Evolutionary conservation across 2,113 vertebrate genomes (phyloP), one percentile per base, ranked within the genome.

Genomic region (Lipotes vexillifer): DNA sequence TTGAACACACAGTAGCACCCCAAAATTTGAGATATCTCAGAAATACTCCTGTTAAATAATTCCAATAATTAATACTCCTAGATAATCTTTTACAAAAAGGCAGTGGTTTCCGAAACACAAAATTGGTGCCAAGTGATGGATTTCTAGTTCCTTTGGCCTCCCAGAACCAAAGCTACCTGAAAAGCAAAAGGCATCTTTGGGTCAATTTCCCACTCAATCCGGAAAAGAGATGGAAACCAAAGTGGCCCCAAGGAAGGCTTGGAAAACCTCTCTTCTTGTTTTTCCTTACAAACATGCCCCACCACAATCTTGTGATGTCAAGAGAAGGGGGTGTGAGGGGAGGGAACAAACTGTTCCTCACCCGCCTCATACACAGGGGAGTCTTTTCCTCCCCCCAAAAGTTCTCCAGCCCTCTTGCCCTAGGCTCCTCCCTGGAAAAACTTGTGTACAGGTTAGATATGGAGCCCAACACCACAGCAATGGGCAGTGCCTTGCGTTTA

Each of bases 11-110:
- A 46, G 3, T 63, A 27, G 52, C 27, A 88, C 23, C 38, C 21
- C 52, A 33, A 96, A 95, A 71, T 41, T 31, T 61, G n/a, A 94
- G 49, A 31, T 65, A 46, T 65, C 46, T 95, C 82, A 83, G 65
- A 89, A 77, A 83, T 87, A 83, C 15, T 57, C 27, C 25, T 69
- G n/a, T 81, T 83, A 94, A 95, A 57, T 93, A 82, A 87, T 63
- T 82, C 66, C 77, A 93, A 88, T 69, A 27, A 46, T 46, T 81
- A 71, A 36, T 63, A 59, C 33, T 88, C 65, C 72, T 46, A 66
- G 31, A 20, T 38, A 88, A 78, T 33, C 10, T 89, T 72, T 71
- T 10, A 88, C 41, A 88, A 81, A 90, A 93, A 94, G 44, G 33
- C 29, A 52, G 36, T 11, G 14, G 36, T 49, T 77, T 74, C 74